Base-by-base conservation (phyloP, 2,113 vertebrate species). In the Haemorhous mexicanus region DNA sequence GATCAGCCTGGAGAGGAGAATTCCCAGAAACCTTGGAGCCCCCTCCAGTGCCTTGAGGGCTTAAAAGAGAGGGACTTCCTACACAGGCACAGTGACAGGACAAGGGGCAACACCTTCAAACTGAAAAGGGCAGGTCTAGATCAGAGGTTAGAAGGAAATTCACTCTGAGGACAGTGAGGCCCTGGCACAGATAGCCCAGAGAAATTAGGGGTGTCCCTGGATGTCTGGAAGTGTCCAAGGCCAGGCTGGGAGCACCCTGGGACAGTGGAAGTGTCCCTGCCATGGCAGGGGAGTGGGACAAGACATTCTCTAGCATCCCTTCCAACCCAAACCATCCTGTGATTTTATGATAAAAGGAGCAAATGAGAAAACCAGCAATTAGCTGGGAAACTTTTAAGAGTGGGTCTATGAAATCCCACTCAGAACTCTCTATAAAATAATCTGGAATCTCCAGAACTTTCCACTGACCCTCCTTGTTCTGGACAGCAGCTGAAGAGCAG, bases 81-180 rank as follows among this genome's bases (percentile, higher is more conserved):
- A 6, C 26, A 56, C 16, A 43, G 43, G 14, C 16, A 35, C 17
- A 9, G 26, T 35, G 16, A 33, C 32, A 43, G 49, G 5, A 32
- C 43, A 22, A 44, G 28, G 43, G 15, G 0, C 8, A 50, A 1
- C 1, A 27, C 44, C 13, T 24, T 7, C 0, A 19, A 28, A 13
- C 12, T 37, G 17, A 11, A 43, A 56, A 37, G 13, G 5, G 43
- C 13, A 24, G 27, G 9, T 7, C 74, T 21, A 9, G 19, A 7
- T 6, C 24, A 59, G 35, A 43, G 13, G 21, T 44, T 1, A 17
- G 28, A 11, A 44, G 46, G 27, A 59, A 52, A 52, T 50, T 28
- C 53, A 19, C 32, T 23, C 22, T 58, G 43, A 41, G 56, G 56
- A 7, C 20, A 11, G 14, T 5, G 32, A 63, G 58, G 10, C 13